Base-by-base conservation (phyloP, 2,797 vertebrate species). In the Hydrolagus colliei region DNA sequence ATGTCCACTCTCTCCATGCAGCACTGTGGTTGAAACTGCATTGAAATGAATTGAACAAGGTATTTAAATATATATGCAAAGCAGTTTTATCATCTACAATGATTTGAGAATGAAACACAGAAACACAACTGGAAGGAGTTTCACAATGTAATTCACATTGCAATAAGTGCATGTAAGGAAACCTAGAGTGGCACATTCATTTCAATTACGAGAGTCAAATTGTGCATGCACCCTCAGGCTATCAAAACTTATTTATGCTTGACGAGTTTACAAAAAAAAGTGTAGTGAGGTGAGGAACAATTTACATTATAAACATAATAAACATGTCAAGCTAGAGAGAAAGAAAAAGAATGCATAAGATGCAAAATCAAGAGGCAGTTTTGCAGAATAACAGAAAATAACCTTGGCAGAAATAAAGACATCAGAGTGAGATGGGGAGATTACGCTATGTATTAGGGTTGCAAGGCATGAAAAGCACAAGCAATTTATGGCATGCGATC, bases 151-250 rank as follows among this genome's bases (percentile, higher is more conserved):
- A 68, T 68, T 82, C 4, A 71, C 41, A 20, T 10, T 9, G 7
- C n/a, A 20, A 14, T 71, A 82, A 68, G 1, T 41, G 10, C 20
- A 32, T 41, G 13, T 52, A 16, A 82, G 35, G 35, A 82, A 68
- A 68, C 18, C 41, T 82, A 18, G 27, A 68, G 65, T 68, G 65
- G 79, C 65, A 32, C 27, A 41, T 68, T 41, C 27, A 68, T 68
- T 82, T 68, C 79, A 82, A 82, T 68, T 68, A 82, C 65, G 27
- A 35, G 79, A 41, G 35, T 67, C 65, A 68, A 82, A 82, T 68
- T 27, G 41, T 41, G 27, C 79, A 67, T 9, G 22, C 61, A 80
- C 62, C 76, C 79, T 68, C 41, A 10, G 63, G 65, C 16, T 82
- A 35, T 68, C 22, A 10, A 20, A 68, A 18, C 79, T 82, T 71